Conservation (phyloP, 2,113 vertebrate genomes). For the Potamarius usumacintae region DNA sequence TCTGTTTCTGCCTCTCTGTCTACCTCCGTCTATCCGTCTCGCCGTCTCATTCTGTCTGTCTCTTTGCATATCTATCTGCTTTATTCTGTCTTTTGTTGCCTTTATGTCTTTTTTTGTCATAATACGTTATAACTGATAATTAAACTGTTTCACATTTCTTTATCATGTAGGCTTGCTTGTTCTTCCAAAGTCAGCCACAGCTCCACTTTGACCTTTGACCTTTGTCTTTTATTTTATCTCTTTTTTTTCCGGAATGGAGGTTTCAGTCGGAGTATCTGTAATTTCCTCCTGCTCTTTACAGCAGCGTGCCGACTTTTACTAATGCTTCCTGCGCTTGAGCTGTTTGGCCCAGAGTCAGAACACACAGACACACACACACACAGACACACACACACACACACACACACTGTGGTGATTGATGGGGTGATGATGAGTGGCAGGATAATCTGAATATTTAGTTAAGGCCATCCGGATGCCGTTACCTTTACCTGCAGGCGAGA, state of each 20-base stretch:
- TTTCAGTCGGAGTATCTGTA: slow-evolving; percentile 50
- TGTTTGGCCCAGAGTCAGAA: slow-evolving; percentile 43
- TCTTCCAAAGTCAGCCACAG: neutral
- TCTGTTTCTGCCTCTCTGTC: neutral
- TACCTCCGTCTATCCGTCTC: neutral
- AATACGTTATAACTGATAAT: neutral
- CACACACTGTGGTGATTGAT: slow-evolving; percentile 66
- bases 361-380: slow-evolving; percentile 49
- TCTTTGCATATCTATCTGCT: neutral
- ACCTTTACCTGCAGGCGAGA: slow-evolving; percentile 57
- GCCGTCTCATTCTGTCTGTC: neutral
- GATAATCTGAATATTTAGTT: slow-evolving; percentile 78
- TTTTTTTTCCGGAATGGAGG: slow-evolving; percentile 29
- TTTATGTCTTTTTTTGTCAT: neutral
- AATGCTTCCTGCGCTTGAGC: slow-evolving; percentile 32
- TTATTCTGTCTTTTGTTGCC: neutral
- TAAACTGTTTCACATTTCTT: neutral
- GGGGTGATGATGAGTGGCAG: slow-evolving; percentile 66
- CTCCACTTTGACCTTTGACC: neutral
- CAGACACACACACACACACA: slow-evolving; percentile 43
- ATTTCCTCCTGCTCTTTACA: slow-evolving; percentile 55
- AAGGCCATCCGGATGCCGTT: slow-evolving; percentile 75
- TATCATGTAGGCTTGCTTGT: neutral
- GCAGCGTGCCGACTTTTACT: slow-evolving; percentile 32
- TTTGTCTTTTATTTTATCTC: slow-evolving; percentile 10